Evolutionary conservation across 2,797 vertebrate species (phyloP).

Genomic region (Neosalanx taihuensis): DNA sequence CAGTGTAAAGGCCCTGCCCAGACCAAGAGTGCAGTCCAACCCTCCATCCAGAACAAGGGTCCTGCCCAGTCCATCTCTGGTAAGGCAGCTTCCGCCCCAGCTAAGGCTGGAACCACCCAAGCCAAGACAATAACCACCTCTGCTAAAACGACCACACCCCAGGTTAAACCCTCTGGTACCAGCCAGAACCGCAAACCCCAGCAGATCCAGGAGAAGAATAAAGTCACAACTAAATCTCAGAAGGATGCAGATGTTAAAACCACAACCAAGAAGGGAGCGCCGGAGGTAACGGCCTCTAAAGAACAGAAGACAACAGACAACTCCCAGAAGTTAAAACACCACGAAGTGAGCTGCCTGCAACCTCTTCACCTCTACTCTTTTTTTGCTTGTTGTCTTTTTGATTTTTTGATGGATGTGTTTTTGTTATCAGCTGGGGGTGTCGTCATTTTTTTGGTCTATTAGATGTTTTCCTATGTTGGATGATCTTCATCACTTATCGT

Average conservation of each 20-base stretch:
- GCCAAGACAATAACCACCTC: conserved; percentile 64
- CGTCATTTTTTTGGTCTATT: conserved; percentile 20
- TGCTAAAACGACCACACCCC: conserved; percentile 65
- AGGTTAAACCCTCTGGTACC: conserved; percentile 73
- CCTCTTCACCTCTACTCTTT: conserved; percentile 63
- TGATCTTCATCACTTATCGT: not conserved
- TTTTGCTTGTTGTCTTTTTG: conserved; percentile 42
- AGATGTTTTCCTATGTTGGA: not conserved
- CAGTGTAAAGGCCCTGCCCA: conserved; percentile 49
- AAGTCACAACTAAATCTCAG: conserved; percentile 67
- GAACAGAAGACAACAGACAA: conserved; percentile 73
- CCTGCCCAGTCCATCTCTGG: conserved; percentile 50
- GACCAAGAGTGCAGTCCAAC: conserved; percentile 54
- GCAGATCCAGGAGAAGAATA: conserved; percentile 74
- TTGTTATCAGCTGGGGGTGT: conserved; percentile 29
- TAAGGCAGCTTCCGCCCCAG: conserved; percentile 48
- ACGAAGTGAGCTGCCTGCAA: conserved; percentile 88
- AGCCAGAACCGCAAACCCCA: conserved; percentile 72
- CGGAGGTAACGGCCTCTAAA: conserved; percentile 70
- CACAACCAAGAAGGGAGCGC: conserved; percentile 70
- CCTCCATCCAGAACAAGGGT: conserved; percentile 37
- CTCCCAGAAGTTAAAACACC: conserved; percentile 79
- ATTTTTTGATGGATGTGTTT: conserved; percentile 38
- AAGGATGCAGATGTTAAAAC: conserved; percentile 75
- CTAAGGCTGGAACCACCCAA: conserved; percentile 51